These are phyloP conservation scores for Echiichthys vipera DNA, from an alignment of 2,797 vertebrate genomes.

Conservation along the genomic window DNA sequence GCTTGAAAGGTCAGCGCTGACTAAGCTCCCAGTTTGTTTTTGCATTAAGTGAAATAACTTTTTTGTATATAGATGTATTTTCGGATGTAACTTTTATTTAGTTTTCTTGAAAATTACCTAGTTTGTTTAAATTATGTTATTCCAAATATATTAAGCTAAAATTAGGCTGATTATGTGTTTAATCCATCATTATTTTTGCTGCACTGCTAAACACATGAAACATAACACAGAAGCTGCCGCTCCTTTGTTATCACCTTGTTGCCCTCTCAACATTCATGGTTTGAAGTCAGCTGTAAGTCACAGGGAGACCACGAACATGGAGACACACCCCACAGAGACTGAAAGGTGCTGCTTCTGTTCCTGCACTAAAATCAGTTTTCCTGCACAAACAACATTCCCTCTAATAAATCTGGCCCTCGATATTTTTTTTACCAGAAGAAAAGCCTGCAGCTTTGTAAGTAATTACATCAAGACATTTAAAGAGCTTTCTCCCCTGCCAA, in stretches of 20 bases:
- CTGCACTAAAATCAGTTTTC: slow-evolving; percentile 54
- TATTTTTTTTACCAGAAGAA: slow-evolving; percentile 41
- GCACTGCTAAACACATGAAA: slow-evolving; percentile 4
- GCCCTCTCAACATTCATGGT: slow-evolving; percentile 45
- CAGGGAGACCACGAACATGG: slow-evolving; percentile 45
- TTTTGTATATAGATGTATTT: slow-evolving; percentile 50
- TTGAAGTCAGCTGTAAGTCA: slow-evolving; percentile 46
- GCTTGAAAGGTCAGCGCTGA: slow-evolving; percentile 60
- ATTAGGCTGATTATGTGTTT: neutral
- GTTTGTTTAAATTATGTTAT: slow-evolving; percentile 14
- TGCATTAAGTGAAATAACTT: slow-evolving; percentile 48
- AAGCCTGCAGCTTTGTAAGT: slow-evolving; percentile 44
- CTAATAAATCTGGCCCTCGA: slow-evolving; percentile 53
- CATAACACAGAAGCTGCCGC: neutral
- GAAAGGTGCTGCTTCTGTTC: slow-evolving; percentile 50
- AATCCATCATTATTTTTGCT: slow-evolving; percentile 23
- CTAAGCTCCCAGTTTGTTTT: slow-evolving; percentile 34
- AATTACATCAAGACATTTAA: slow-evolving; percentile 54
- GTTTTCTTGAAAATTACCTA: neutral
- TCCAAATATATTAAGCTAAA: neutral
- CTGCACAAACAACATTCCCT: slow-evolving; percentile 41
- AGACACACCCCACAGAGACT: slow-evolving; percentile 51
- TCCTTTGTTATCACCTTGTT: slow-evolving; percentile 20
- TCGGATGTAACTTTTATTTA: slow-evolving; percentile 11
- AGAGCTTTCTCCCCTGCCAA: slow-evolving; percentile 40